Conservation (phyloP, 1,140 invertebrate species). For the Elysia chlorotica region DNA sequence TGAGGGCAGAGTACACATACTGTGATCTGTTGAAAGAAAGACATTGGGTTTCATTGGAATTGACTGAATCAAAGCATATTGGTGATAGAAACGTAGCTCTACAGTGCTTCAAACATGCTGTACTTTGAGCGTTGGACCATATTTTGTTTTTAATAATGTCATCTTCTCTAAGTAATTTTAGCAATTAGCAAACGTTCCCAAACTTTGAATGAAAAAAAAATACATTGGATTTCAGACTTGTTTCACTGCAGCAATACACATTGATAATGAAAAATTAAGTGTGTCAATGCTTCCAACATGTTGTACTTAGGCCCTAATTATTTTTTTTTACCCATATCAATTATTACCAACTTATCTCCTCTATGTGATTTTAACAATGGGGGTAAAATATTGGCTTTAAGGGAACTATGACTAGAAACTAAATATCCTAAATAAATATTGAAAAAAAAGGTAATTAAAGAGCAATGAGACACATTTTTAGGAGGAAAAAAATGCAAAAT, state of each 20-base stretch:
- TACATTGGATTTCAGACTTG: no score
- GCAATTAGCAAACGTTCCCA: background rate
- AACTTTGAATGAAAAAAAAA: background rate
- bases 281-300: constrained; percentile 62
- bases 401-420: no score
- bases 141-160: no score
- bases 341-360: no score
- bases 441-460: no score
- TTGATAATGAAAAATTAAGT: background rate
- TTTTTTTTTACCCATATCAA: no score
- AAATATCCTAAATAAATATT: background rate
- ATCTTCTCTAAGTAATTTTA: no score
- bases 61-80: background rate
- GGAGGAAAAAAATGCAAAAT: no score
- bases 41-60: background rate
- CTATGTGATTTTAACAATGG: constrained; percentile 67
- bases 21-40: constrained; percentile 24
- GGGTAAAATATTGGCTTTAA: no score
- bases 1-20: constrained; percentile 65
- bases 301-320: constrained; percentile 69
- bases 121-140: background rate
- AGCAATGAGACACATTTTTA: no score
- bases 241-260: background rate
- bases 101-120: background rate
- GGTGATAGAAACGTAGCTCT: background rate